These are phyloP conservation scores for Pseudorhombus dupliciocellatus DNA, from an alignment of 2,113 vertebrate genomes.

Conservation along the genomic window DNA sequence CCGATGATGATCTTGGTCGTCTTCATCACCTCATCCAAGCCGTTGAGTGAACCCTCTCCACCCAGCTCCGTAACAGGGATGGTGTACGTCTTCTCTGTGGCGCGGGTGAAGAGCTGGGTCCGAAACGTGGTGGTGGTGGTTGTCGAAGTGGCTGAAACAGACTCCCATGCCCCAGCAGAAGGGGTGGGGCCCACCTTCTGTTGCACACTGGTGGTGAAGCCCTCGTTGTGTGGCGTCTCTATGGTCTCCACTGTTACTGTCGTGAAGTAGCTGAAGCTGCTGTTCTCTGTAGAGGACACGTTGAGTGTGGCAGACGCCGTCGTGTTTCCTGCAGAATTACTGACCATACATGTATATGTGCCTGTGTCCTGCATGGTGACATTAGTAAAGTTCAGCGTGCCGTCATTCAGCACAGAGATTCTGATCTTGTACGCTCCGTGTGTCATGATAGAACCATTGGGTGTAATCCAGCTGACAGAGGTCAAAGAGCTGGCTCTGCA, in stretches of 20 bases:
- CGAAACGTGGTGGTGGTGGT: slow-evolving; percentile 89
- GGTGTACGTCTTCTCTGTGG: slow-evolving; percentile 93
- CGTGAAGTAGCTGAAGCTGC: slow-evolving; percentile 96
- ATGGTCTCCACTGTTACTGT: slow-evolving; percentile 98
- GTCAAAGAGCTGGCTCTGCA: slow-evolving; percentile 96
- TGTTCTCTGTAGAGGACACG: slow-evolving; percentile 92
- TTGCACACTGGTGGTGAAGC: slow-evolving; percentile 90
- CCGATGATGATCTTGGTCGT: slow-evolving; percentile 99
- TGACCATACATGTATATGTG: slow-evolving; percentile 98
- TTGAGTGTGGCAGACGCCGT: slow-evolving; percentile 97
- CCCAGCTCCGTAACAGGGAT: slow-evolving; percentile 90
- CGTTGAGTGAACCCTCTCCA: slow-evolving; percentile 87
- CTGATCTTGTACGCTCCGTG: slow-evolving; percentile 95
- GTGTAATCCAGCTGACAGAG: slow-evolving; percentile 98
- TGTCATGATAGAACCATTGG: slow-evolving; percentile 97
- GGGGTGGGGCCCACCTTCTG: slow-evolving; percentile 91
- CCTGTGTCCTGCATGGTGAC: slow-evolving; percentile 98
- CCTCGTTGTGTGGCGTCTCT: slow-evolving; percentile 94
- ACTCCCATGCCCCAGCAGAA: slow-evolving; percentile 89
- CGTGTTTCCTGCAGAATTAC: slow-evolving; percentile 98
- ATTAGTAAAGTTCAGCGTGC: slow-evolving; percentile 97
- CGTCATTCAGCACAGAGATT: slow-evolving; percentile 96
- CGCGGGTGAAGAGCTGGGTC: slow-evolving; percentile 89
- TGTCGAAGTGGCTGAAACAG: slow-evolving; percentile 86
- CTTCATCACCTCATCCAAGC: slow-evolving; percentile 99